These are phyloP conservation scores for Drosophila koepferae DNA, from an alignment of 2,888 invertebrate genomes.

Conservation along the genomic window DNA sequence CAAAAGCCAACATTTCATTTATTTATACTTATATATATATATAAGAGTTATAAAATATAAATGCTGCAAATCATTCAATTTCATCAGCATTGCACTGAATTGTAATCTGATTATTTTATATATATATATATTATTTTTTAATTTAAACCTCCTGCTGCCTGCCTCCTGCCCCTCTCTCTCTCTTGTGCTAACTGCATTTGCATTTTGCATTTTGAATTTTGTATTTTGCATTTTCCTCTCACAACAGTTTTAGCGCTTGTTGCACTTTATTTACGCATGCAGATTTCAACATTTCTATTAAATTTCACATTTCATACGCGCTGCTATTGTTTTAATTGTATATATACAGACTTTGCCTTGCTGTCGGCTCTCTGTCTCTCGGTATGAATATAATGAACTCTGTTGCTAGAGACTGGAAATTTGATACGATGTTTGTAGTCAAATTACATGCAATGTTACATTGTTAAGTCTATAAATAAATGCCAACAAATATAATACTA, in stretches of 20 bases:
- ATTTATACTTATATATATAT: not conserved
- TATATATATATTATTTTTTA: not conserved
- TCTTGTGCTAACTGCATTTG: not conserved
- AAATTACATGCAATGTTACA: not conserved
- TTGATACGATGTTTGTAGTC: too few relatives aligned
- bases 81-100: not conserved
- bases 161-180: not conserved
- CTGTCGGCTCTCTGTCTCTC: too few relatives aligned
- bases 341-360: not conserved
- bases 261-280: not conserved
- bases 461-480: not conserved
- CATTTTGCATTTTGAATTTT: conserved; percentile 6
- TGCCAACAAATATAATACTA: too few relatives aligned
- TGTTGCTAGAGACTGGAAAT: not conserved
- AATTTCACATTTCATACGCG: not conserved
- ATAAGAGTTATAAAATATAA: not conserved
- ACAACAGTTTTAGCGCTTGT: not conserved
- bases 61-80: not conserved
- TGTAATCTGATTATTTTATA: not conserved
- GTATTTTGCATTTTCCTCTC: not conserved
- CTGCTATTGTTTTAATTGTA: not conserved
- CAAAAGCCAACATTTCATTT: conserved; percentile 1
- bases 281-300: not conserved
- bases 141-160: not conserved
- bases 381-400: too few relatives aligned